A percentile compares a stretch with the other conserved stretches of the same genome.
These are phyloP conservation scores for Xanthia togata DNA, from an alignment of 2,888 invertebrate species.

Conservation along the genomic window DNA sequence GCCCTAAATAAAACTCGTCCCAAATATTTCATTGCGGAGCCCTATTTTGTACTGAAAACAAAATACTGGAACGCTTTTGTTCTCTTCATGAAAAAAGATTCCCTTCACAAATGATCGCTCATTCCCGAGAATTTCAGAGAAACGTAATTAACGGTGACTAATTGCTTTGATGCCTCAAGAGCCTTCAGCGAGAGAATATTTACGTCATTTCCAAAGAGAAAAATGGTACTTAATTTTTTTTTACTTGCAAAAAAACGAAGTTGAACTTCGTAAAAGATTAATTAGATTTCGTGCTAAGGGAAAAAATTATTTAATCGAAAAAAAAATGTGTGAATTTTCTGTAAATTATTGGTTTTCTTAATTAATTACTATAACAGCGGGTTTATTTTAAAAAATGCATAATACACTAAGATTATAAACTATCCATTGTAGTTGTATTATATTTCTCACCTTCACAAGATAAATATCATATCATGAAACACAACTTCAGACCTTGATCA, in stretches of 20 bases:
- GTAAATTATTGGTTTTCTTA: background rate
- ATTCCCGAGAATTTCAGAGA: constrained; percentile 49
- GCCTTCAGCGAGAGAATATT: constrained; percentile 29
- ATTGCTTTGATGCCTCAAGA: constrained; percentile 56
- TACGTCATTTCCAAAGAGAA: constrained; percentile 28
- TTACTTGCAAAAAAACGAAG: background rate
- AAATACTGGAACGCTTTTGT: constrained; percentile 41
- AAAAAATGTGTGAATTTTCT: background rate
- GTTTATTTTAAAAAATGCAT: too few species aligned
- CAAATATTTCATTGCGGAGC: background rate
- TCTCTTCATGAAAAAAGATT: constrained; percentile 43
- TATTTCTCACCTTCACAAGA: constrained; percentile 9
- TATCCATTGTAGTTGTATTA: background rate
- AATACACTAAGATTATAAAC: too few species aligned
- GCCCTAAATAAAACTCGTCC: background rate
- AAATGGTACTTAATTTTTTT: constrained; percentile 4
- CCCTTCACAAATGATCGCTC: constrained; percentile 49
- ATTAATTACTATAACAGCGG: background rate
- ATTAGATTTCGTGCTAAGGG: constrained; percentile 13
- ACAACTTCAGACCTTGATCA: constrained; percentile 69
- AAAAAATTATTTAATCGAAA: background rate
- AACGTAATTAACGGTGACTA: constrained; percentile 60
- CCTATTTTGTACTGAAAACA: constrained; percentile 20
- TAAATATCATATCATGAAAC: constrained; percentile 52
- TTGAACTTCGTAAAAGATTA: constrained; percentile 13